These are phyloP conservation scores for Onthophagus sagittarius DNA, from an alignment of 2,888 invertebrate species.

Conservation along the genomic window DNA sequence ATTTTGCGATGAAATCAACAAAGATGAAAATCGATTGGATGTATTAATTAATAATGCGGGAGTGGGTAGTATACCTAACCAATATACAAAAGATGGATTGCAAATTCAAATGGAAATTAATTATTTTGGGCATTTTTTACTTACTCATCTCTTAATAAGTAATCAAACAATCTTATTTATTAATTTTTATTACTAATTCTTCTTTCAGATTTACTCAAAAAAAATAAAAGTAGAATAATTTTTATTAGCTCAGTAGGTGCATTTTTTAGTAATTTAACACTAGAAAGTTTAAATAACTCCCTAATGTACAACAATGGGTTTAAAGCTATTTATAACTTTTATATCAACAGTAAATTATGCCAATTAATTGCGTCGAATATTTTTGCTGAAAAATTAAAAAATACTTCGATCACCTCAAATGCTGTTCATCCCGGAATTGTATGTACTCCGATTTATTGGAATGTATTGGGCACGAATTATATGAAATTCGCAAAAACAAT, in stretches of 20 bases:
- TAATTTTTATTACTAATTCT: not conserved
- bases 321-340: slow-evolving; percentile 48
- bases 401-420: slow-evolving; percentile 41
- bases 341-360: slow-evolving; percentile 56
- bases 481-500: slow-evolving; percentile 11
- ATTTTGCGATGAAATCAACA: slow-evolving; percentile 59
- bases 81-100: slow-evolving; percentile 58
- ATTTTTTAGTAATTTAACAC: slow-evolving; percentile 63
- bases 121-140: slow-evolving; percentile 66
- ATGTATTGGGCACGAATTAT: slow-evolving; percentile 32
- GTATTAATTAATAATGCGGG: slow-evolving; percentile 66
- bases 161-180: no score
- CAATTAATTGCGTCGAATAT: slow-evolving; percentile 41
- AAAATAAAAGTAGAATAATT: slow-evolving; percentile 42
- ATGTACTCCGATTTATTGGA: slow-evolving; percentile 76
- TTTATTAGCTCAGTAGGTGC: slow-evolving; percentile 46
- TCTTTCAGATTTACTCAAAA: slow-evolving; percentile 40
- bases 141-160: slow-evolving; percentile 62
- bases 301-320: slow-evolving; percentile 51
- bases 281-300: slow-evolving; percentile 69
- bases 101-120: slow-evolving; percentile 64
- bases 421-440: slow-evolving; percentile 57
- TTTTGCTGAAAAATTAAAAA: slow-evolving; percentile 40
- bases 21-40: slow-evolving; percentile 54
- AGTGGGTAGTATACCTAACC: slow-evolving; percentile 47